Base-by-base conservation (phyloP, 35 echinoderm and acorn worm species). In the Heliocidaris erythrogramma region DNA sequence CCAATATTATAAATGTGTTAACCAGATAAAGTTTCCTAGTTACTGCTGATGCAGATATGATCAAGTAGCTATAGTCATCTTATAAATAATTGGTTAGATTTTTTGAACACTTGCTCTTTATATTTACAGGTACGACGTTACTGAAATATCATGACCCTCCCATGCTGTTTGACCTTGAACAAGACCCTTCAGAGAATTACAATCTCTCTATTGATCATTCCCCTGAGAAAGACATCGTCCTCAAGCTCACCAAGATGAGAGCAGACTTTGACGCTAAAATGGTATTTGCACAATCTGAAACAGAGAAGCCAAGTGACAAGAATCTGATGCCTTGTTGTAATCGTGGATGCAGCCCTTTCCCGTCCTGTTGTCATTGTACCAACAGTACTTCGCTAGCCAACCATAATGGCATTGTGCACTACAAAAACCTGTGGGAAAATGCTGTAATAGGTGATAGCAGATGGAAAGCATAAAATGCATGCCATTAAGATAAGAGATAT, bases 261-360 rank as follows among this genome's bases (percentile, higher is more conserved):
- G 48, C 60, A 50, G 18, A 94, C 32, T 94, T 95, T 96, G 97
- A 98, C 29, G 90, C 71, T 14, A 94, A 86, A 18, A 95, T 98
- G 96, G 93, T 96, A 30, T 98, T 59, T 50, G 94, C 94, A 93
- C 48, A 60, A 71, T 95, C 94, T 30, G 94, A 98, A 88, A 98
- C 90, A 18, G 30, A n/a, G 2, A 94, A 78, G n/a, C 96, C 93
- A 49, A 31, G 29, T 9, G 94, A 93, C 91, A 42, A 92, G 2
- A 48, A 65, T 71, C 65, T 95, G 35, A 96, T 96, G 49, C 97
- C 97, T 17, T 98, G 97, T 86, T 98, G 97, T 94, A 98, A 96
- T 92, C 85, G 86, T 27, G 93, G 96, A 8, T 98, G 97, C 85
- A 65, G 87, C 24, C 97, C 97, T 31, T 95, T 94, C 50, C 97